phyloP scores from a whole-genome alignment of 1,140 invertebrate species.

The Aphidius gifuensis region DNA sequence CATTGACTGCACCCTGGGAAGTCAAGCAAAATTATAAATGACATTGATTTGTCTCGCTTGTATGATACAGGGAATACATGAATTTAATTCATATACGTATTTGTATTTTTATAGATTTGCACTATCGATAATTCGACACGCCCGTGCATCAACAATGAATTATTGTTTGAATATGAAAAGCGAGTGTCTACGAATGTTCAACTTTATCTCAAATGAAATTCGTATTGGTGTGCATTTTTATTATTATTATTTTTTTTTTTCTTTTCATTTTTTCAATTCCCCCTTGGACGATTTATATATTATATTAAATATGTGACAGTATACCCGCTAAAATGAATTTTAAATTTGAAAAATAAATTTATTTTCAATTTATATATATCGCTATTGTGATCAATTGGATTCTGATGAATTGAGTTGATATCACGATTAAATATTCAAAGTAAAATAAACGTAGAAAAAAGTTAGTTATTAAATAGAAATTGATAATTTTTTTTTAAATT shows the following conservation, averaged over 20 bases:
- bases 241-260: not conserved
- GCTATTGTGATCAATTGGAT: not conserved
- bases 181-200: not conserved
- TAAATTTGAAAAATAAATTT: constrained; percentile 9
- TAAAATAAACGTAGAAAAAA: too few relatives aligned
- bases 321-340: not conserved
- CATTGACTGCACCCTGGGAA: too few relatives aligned
- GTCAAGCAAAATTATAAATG: too few relatives aligned
- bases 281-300: not conserved
- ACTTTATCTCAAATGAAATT: constrained; percentile 8
- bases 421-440: too few relatives aligned
- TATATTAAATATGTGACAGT: not conserved
- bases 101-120: not conserved
- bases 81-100: too few relatives aligned
- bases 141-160: constrained; percentile 22
- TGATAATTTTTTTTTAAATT: too few relatives aligned
- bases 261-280: not conserved
- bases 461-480: too few relatives aligned
- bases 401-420: too few relatives aligned
- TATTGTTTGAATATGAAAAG: too few relatives aligned
- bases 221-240: not conserved
- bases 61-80: too few relatives aligned
- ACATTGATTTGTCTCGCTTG: too few relatives aligned
- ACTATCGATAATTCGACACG: constrained; percentile 27
- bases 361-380: not conserved